Percentiles rank a stretch among this genome's conserved stretches.
phyloP scores from a whole-genome alignment of 2,797 vertebrate genomes.

The Argya squamiceps region DNA sequence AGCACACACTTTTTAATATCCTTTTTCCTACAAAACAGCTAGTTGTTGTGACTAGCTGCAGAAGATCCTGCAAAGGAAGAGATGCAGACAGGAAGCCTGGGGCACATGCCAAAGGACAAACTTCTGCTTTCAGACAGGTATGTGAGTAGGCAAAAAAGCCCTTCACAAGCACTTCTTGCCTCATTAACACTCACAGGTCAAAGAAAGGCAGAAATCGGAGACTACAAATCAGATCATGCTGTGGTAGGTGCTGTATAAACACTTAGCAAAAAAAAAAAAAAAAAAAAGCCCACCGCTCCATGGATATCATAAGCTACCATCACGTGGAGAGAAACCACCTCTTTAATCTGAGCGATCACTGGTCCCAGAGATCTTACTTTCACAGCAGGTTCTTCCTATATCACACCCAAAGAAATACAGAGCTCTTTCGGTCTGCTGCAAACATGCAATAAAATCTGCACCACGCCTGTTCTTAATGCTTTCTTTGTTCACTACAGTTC shows the following conservation, averaged over 20 bases:
- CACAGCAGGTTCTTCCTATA: background rate
- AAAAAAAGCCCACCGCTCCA: background rate
- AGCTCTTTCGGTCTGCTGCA: background rate
- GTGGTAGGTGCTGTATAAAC: background rate
- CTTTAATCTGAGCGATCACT: background rate
- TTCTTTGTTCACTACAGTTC: constrained; percentile 21
- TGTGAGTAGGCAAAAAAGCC: background rate
- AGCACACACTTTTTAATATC: background rate
- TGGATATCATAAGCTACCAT: background rate
- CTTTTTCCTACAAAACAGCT: background rate
- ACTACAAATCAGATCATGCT: background rate
- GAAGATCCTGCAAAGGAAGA: background rate
- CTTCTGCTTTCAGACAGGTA: background rate
- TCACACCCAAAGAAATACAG: background rate
- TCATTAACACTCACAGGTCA: background rate
- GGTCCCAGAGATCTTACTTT: background rate
- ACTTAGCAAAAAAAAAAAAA: background rate
- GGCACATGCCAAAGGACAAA: background rate
- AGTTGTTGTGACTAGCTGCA: background rate
- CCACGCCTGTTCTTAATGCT: background rate
- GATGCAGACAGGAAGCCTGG: background rate
- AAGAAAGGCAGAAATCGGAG: background rate
- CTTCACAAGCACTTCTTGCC: background rate
- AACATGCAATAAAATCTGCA: background rate
- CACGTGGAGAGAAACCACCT: background rate